A percentile compares a stretch with the other conserved stretches of the same genome.
Conservation (phyloP, 2,888 invertebrate species). For the Drosophila affinis region DNA sequence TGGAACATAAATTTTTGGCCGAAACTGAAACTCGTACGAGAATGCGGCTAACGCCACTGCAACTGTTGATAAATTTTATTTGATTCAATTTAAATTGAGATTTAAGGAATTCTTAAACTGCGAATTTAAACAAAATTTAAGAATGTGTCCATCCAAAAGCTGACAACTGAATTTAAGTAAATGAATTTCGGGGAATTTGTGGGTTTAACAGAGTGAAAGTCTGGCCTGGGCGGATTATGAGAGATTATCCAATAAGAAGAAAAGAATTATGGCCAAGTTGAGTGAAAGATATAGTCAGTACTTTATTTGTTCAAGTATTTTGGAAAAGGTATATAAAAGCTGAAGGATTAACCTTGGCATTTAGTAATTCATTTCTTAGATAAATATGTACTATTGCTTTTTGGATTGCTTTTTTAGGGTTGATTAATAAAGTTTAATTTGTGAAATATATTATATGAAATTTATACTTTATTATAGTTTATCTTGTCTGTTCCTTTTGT, state of each 20-base stretch:
- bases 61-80: not conserved
- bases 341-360: not conserved
- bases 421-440: not conserved
- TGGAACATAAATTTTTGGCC: slow-evolving; percentile 26
- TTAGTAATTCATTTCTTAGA: not conserved
- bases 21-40: slow-evolving; percentile 28
- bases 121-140: not conserved
- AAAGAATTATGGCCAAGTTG: not conserved
- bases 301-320: too few species aligned
- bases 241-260: not conserved
- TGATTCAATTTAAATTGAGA: slow-evolving; percentile 1
- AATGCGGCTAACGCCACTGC: slow-evolving; percentile 2
- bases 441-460: not conserved
- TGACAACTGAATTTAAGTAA: not conserved
- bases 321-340: too few species aligned
- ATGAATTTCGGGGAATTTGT: not conserved
- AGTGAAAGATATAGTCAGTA: too few species aligned
- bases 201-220: not conserved
- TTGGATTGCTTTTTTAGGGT: not conserved
- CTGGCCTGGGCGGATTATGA: not conserved
- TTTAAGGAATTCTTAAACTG: not conserved
- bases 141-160: not conserved
- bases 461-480: too few species aligned
- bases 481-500: too few species aligned
- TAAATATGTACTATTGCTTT: not conserved